Evolutionary conservation across 2,888 invertebrate species (phyloP).

Genomic region (Heliconius ismenius): DNA sequence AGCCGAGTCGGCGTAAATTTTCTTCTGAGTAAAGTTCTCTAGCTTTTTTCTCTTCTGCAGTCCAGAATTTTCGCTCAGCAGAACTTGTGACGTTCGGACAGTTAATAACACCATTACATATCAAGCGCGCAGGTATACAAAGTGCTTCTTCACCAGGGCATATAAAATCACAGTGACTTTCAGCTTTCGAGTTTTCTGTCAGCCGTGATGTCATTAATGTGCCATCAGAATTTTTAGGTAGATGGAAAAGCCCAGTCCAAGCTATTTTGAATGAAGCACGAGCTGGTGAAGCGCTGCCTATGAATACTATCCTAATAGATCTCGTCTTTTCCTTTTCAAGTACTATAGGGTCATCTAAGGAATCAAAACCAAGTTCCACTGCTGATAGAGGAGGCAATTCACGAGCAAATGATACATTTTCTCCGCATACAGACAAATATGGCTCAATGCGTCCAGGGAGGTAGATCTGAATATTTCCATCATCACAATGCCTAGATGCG

Average conservation of each 20-base stretch:
- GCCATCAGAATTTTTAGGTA: constrained; percentile 92
- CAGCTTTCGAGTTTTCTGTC: constrained; percentile 73
- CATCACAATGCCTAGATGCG: constrained; percentile 91
- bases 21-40: constrained; percentile 82
- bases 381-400: constrained; percentile 91
- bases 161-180: constrained; percentile 86
- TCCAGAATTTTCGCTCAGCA: constrained; percentile 76
- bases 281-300: constrained; percentile 89
- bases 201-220: constrained; percentile 89
- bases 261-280: constrained; percentile 93
- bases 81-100: constrained; percentile 89
- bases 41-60: constrained; percentile 75
- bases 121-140: constrained; percentile 91
- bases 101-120: constrained; percentile 94
- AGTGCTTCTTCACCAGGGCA: constrained; percentile 92
- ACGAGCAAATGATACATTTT: constrained; percentile 90
- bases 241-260: constrained; percentile 94
- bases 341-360: constrained; percentile 78
- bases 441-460: constrained; percentile 87
- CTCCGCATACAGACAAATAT: constrained; percentile 91
- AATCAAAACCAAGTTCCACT: constrained; percentile 86
- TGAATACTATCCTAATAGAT: constrained; percentile 87
- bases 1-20: constrained; percentile 82
- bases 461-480: constrained; percentile 92
- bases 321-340: constrained; percentile 83